Base-by-base conservation (phyloP, 2,113 vertebrate genomes). In the Brachyhypopomus gauderio region DNA sequence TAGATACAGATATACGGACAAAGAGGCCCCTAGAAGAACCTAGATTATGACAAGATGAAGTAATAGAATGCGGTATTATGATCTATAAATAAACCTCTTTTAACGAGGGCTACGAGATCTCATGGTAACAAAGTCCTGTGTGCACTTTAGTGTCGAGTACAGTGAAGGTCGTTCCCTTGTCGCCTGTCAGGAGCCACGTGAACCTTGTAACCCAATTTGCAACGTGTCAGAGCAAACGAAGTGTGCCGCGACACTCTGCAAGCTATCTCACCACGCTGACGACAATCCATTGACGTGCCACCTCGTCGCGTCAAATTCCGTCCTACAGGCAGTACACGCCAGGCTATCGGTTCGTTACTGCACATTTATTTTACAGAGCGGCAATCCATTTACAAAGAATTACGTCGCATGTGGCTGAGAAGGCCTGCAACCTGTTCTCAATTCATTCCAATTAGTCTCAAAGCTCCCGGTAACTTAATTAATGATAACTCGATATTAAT, bases 401-500 rank as follows among this genome's bases (percentile, higher is more conserved):
- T 27, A 66, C 27, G 14, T 11, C 5, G 12, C 20, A 63, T 66
- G 30, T 74, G 71, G 27, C 45, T 41, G 64, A 36, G 64, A 36
- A 70, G 66, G 66, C 45, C 60, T 25, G 64, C 72, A 82, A 75
- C 79, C 76, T 85, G 62, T 72, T 75, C 41, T 52, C 36, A 81
- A 38, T 79, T 72, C 69, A 78, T 83, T 69, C 48, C 76, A 67
- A 63, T 75, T 63, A 60, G 72, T 79, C 34, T 41, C 45, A 63
- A 63, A 58, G 74, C 69, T 73, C 27, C 17, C 22, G 34, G 41
- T 38, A 41, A 74, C 48, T 80, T 79, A 63, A 73, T 85, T 69
- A 78, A 77, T 84, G 73, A 80, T 66, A 73, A 64, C 72, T 72
- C 41, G 19, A 75, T 75, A 75, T 79, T 38, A 80, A 80, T 78